These are phyloP conservation scores for Drosophila prosaltans DNA, from an alignment of 1,140 invertebrate species.

Conservation along the genomic window DNA sequence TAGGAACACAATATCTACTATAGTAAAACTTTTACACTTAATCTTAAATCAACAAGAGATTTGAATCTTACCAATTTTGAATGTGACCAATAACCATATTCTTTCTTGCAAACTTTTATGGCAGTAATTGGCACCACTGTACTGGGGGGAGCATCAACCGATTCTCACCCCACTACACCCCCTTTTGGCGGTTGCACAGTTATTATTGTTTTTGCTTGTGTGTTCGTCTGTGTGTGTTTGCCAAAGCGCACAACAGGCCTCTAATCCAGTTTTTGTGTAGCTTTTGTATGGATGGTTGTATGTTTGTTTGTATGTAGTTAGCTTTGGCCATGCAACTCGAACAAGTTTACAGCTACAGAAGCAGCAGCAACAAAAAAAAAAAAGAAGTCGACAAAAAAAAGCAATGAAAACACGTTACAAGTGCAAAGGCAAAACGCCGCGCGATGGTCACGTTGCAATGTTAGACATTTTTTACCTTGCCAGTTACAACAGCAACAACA, in stretches of 20 bases:
- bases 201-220: conserved; percentile 23
- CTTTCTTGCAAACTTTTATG: no score
- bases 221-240: conserved; percentile 27
- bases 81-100: no score
- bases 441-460: conserved; percentile 76
- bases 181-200: conserved; percentile 5
- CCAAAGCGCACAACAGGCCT: conserved; percentile 39
- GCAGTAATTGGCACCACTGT: conserved; percentile 20
- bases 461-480: conserved; percentile 51
- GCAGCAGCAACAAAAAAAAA: conserved; percentile 37
- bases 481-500: not conserved
- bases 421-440: conserved; percentile 61
- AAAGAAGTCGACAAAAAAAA: conserved; percentile 30
- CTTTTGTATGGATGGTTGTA: conserved; percentile 3
- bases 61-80: no score
- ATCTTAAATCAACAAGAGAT: no score
- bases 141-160: not conserved
- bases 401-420: conserved; percentile 71
- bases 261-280: conserved; percentile 71
- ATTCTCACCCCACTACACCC: not conserved
- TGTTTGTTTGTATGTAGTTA: conserved; percentile 2
- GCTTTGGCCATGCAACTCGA: conserved; percentile 50
- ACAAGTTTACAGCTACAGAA: conserved; percentile 74
- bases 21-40: no score
- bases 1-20: no score